phyloP scores from a whole-genome alignment of 2,888 invertebrate species.

The Troides aeacus region DNA sequence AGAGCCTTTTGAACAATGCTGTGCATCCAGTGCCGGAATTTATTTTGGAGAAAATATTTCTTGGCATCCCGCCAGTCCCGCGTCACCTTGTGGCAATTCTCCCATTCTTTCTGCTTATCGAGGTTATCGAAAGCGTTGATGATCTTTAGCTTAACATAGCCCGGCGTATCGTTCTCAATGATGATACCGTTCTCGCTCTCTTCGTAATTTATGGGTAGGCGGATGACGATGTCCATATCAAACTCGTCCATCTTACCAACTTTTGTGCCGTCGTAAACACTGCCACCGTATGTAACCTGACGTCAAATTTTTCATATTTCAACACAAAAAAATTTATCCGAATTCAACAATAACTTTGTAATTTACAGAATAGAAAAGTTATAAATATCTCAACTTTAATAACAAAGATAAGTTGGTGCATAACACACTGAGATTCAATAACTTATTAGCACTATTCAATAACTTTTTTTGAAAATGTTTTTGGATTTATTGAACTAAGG shows the following conservation, averaged over 20 bases:
- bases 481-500: no score
- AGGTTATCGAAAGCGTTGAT: slow-evolving; percentile 56
- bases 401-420: no score
- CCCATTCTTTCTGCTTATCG: slow-evolving; percentile 60
- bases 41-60: slow-evolving; percentile 69
- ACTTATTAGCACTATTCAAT: no score
- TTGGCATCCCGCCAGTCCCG: slow-evolving; percentile 66
- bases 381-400: no score
- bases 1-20: slow-evolving; percentile 66
- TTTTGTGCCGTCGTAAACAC: slow-evolving; percentile 81
- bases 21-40: slow-evolving; percentile 79
- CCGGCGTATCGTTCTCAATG: slow-evolving; percentile 63
- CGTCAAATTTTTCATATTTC: neutral
- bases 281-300: slow-evolving; percentile 74
- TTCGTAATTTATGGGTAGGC: slow-evolving; percentile 70
- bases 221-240: slow-evolving; percentile 80
- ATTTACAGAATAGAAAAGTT: neutral
- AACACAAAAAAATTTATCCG: neutral
- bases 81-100: slow-evolving; percentile 59
- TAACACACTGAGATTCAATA: no score
- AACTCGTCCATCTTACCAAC: slow-evolving; percentile 81
- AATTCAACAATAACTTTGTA: neutral
- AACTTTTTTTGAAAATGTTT: no score
- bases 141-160: slow-evolving; percentile 70
- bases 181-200: slow-evolving; percentile 58